Base-by-base conservation (phyloP, 2,797 vertebrate species). In the Aphelocoma californica region DNA sequence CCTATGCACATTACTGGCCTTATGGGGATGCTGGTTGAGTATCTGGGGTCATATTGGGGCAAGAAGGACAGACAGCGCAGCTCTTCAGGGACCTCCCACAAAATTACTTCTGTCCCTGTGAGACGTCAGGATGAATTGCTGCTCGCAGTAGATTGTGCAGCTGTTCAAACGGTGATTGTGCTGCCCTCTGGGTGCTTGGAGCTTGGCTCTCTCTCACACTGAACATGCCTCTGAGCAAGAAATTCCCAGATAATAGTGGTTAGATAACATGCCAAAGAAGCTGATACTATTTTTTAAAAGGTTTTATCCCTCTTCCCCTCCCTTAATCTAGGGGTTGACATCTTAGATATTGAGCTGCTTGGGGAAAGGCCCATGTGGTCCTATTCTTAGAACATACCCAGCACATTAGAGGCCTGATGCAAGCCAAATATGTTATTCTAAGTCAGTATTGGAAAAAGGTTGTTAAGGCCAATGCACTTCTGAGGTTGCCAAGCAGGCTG, bases 221-320 rank as follows among this genome's bases (percentile, higher is more conserved):
- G 88, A 93, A 89, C 90, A 94, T 85, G 88, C 88, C 94, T 92
- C 86, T 85, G 67, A 93, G 92, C 86, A 90, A 96, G 91, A 92
- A 95, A 89, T 96, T 93, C 93, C 91, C 90, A 83, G 96, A 95
- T 96, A 96, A 67, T 81, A 71, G 50, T 61, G 50, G 93, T 82
- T 89, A 96, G 95, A 96, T 97, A 96, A 93, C 85, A 74, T 8
- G 4, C 67, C 83, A 90, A 90, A 92, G 96, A 88, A 95, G 83
- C 60, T 74, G 93, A 85, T 92, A 71, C 81, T 94, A 88, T 82
- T 94, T 96, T 95, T 95, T 85, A 80, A 91, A 96, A 92, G 86
- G 90, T 88, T 95, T 90, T 95, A 90, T 88, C 77, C 94, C 74
- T 87, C 36, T 90, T 89, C 25, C n/a, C 86, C 74, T 92, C 95